Conservation (phyloP, 1,140 invertebrate genomes). For the Drosophila pandora region DNA sequence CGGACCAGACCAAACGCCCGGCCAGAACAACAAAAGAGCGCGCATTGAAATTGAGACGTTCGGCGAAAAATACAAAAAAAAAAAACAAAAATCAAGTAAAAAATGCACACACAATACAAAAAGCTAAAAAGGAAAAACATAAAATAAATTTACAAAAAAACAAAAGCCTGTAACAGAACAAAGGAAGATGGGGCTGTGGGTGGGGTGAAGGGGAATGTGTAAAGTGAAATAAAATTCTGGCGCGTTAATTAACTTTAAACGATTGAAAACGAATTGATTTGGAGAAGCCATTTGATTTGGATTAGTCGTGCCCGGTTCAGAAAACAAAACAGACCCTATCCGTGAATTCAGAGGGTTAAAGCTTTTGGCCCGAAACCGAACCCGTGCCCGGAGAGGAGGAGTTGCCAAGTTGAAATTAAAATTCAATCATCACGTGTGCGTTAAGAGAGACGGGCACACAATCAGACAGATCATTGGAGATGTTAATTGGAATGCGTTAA, state of each 20-base stretch:
- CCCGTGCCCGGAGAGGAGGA: neutral
- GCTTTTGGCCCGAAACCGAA: slow-evolving; percentile 7
- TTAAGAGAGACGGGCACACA: slow-evolving; percentile 61
- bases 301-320: slow-evolving; percentile 73
- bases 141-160: slow-evolving; percentile 74
- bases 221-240: slow-evolving; percentile 74
- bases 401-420: slow-evolving; percentile 69
- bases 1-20: slow-evolving; percentile 12
- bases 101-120: slow-evolving; percentile 49
- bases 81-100: slow-evolving; percentile 13
- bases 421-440: slow-evolving; percentile 82
- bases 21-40: slow-evolving; percentile 55
- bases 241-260: slow-evolving; percentile 82
- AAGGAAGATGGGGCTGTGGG: neutral
- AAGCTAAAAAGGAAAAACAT: slow-evolving; percentile 56
- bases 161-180: slow-evolving; percentile 70
- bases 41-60: slow-evolving; percentile 74
- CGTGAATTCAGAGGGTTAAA: slow-evolving; percentile 15
- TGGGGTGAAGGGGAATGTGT: slow-evolving; percentile 51
- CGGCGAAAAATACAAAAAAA: slow-evolving; percentile 27
- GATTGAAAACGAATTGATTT: slow-evolving; percentile 83
- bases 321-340: neutral
- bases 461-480: slow-evolving; percentile 58
- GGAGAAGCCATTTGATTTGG: slow-evolving; percentile 78
- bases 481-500: slow-evolving; percentile 82